These are phyloP conservation scores for Gobionotothen gibberifrons DNA, from an alignment of 2,797 vertebrate species.

Conservation along the genomic window DNA sequence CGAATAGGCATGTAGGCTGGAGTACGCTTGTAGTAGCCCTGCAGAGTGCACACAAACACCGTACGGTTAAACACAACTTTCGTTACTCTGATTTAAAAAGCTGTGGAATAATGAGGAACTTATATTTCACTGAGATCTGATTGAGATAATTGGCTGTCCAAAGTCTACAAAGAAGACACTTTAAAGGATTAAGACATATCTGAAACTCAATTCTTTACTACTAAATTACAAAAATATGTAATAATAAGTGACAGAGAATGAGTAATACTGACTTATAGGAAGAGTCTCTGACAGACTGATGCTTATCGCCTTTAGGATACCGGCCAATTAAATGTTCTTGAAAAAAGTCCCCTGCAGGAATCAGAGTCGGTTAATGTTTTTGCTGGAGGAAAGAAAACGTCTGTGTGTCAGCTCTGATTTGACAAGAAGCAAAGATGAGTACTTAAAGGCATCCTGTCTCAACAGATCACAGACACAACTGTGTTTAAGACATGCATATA, in stretches of 20 bases:
- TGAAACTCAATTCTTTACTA: background rate
- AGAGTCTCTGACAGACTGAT: conserved; percentile 5
- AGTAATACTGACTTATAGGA: conserved; percentile 1
- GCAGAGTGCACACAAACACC: background rate
- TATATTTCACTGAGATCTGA: background rate
- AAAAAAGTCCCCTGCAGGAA: conserved; percentile 19
- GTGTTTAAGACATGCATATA: background rate
- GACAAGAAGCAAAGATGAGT: conserved; percentile 22
- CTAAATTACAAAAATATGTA: background rate
- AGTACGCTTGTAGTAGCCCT: conserved; percentile 93
- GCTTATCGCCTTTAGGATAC: conserved; percentile 20
- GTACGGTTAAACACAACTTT: too few relatives aligned
- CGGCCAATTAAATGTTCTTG: conserved; percentile 16
- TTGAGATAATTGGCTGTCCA: background rate
- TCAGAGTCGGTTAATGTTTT: conserved; percentile 28
- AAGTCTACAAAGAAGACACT: background rate
- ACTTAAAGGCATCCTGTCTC: conserved; percentile 25
- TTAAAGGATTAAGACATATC: background rate
- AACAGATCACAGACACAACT: conserved; percentile 25
- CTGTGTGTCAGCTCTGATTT: conserved; percentile 41
- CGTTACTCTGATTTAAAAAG: background rate
- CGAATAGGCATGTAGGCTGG: conserved; percentile 92
- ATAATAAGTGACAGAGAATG: conserved; percentile 1
- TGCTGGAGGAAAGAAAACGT: conserved; percentile 33
- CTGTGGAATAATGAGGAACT: background rate